These are phyloP conservation scores for Callithrix jacchus DNA, from an alignment of 2,113 vertebrate species.

Conservation along the genomic window DNA sequence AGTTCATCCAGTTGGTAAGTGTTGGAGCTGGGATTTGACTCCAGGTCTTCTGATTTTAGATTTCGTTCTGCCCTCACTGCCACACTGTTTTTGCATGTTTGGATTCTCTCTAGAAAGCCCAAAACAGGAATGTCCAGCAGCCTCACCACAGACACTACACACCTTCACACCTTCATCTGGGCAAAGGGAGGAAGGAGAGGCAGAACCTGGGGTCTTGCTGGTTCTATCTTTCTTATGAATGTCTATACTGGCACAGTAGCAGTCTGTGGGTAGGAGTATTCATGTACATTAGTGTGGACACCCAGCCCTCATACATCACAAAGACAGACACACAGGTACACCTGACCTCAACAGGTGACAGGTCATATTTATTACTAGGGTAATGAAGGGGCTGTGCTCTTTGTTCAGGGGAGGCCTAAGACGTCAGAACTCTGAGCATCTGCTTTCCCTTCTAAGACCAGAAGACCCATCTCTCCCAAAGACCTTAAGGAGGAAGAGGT, in stretches of 20 bases:
- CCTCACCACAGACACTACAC: neutral
- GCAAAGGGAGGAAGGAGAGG: neutral
- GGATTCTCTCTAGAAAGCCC: neutral
- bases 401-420: neutral
- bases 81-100: neutral
- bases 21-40: neutral
- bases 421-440: neutral
- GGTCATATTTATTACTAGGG: neutral
- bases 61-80: neutral
- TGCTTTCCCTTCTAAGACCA: neutral
- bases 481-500: neutral
- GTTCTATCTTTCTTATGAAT: neutral
- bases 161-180: neutral
- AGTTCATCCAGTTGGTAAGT: neutral
- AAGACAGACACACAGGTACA: neutral
- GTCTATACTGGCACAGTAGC: neutral
- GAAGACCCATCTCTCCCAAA: neutral
- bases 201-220: neutral
- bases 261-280: neutral
- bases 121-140: neutral
- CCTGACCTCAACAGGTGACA: neutral
- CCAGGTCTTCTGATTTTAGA: neutral
- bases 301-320: neutral
- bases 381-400: neutral
- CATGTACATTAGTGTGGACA: neutral